Percentiles rank a stretch among this genome's conserved stretches.
These are phyloP conservation scores for Bedellia somnulentella DNA, from an alignment of 2,888 invertebrate genomes.

Conservation along the genomic window DNA sequence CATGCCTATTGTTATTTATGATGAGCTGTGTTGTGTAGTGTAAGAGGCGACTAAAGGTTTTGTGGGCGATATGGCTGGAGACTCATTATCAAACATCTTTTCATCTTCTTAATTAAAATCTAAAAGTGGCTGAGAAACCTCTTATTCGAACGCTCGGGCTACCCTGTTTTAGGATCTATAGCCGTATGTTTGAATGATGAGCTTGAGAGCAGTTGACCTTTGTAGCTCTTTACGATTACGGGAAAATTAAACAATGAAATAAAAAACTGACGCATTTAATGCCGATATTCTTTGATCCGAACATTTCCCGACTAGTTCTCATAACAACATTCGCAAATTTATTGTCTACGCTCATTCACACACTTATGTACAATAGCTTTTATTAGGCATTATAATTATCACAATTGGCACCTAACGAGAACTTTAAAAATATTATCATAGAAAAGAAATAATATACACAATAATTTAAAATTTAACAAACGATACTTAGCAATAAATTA, in stretches of 20 bases:
- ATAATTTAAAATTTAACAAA: conserved; percentile 20
- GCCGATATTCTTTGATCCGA: conserved; percentile 38
- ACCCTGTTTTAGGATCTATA: too few species aligned
- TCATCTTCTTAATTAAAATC: too few species aligned
- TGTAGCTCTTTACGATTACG: neutral
- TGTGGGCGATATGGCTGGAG: too few species aligned
- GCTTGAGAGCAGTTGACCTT: too few species aligned
- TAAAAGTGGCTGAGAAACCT: too few species aligned
- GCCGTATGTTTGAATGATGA: too few species aligned
- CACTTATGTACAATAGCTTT: conserved; percentile 25
- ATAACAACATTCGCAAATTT: conserved; percentile 17
- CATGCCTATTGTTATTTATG: too few species aligned
- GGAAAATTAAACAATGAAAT: conserved; percentile 22
- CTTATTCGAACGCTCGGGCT: too few species aligned
- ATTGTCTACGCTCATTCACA: conserved; percentile 17
- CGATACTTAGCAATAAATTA: conserved; percentile 29
- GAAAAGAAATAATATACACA: conserved; percentile 18
- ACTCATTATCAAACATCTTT: too few species aligned
- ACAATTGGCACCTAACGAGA: conserved; percentile 13
- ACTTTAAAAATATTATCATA: conserved; percentile 17
- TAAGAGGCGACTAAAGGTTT: too few species aligned
- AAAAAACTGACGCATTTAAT: conserved; percentile 54
- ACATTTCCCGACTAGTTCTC: conserved; percentile 23
- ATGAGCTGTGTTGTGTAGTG: too few species aligned
- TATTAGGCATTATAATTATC: conserved; percentile 50